A percentile compares a stretch with the other conserved stretches of the same genome.
These are phyloP conservation scores for Gandaritis pyraliata DNA, from an alignment of 2,888 invertebrate species.

Conservation along the genomic window DNA sequence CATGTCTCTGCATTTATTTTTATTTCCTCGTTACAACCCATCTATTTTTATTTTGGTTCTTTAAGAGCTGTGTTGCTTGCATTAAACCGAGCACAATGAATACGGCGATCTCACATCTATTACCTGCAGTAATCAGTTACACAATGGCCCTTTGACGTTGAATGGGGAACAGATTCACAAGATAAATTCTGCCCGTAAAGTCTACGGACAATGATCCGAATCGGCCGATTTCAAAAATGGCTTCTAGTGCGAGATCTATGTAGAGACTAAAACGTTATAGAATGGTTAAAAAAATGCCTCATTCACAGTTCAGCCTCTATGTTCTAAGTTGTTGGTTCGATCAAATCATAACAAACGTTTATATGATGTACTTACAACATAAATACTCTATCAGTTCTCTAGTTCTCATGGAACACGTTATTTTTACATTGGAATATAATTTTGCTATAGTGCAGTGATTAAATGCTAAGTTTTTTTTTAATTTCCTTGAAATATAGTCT, in stretches of 20 bases:
- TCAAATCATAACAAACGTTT: too few relatives aligned
- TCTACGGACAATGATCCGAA: conserved; percentile 45
- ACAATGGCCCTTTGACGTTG: conserved; percentile 68
- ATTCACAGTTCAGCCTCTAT: too few relatives aligned
- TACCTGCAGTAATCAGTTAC: conserved; percentile 76
- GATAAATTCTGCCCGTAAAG: conserved; percentile 62
- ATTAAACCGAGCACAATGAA: conserved; percentile 49
- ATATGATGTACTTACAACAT: too few relatives aligned
- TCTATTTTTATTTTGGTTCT: conserved; percentile 6
- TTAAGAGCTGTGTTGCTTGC: conserved; percentile 23
- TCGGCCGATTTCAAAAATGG: conserved; percentile 45
- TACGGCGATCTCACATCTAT: conserved; percentile 66
- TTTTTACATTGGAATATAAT: too few relatives aligned
- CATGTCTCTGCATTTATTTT: too few relatives aligned
- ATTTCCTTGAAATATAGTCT: too few relatives aligned
- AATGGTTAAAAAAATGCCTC: background rate
- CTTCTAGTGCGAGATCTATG: conserved; percentile 35
- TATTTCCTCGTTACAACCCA: too few relatives aligned
- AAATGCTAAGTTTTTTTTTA: too few relatives aligned
- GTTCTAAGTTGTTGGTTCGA: too few relatives aligned
- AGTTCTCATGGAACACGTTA: too few relatives aligned
- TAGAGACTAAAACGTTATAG: conserved; percentile 7
- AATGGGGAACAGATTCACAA: conserved; percentile 68
- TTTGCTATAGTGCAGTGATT: too few relatives aligned
- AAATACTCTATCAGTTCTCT: too few relatives aligned